Conservation (phyloP, 2,888 invertebrate genomes). For the Atrina japonica region DNA sequence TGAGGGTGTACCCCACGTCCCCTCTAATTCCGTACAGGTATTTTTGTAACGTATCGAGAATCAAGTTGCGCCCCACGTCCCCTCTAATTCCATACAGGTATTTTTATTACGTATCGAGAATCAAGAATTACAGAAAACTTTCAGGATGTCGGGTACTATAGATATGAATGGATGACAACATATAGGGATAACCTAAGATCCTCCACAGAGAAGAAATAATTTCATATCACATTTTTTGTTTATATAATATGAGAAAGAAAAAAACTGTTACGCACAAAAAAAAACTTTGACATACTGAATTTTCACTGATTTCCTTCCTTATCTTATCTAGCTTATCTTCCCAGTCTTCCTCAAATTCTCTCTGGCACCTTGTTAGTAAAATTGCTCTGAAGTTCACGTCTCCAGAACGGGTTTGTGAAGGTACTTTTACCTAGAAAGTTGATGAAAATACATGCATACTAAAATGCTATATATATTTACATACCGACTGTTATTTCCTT, state of each 20-base stretch:
- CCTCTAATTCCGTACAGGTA: too few relatives aligned
- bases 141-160: conserved; percentile 10
- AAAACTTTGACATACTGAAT: conserved; percentile 53
- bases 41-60: too few relatives aligned
- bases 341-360: conserved; percentile 92
- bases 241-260: too few relatives aligned
- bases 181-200: conserved; percentile 33
- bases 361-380: conserved; percentile 92
- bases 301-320: conserved; percentile 70
- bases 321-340: conserved; percentile 81
- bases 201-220: not conserved
- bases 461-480: not conserved
- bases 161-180: not conserved
- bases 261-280: too few relatives aligned
- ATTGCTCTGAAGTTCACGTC: conserved; percentile 88
- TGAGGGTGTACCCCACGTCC: too few relatives aligned
- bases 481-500: too few relatives aligned
- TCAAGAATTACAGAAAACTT: too few relatives aligned
- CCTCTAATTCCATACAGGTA: conserved; percentile 18
- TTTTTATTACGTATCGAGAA: too few relatives aligned
- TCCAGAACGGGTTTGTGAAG: conserved; percentile 78
- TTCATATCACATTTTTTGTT: too few relatives aligned
- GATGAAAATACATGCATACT: not conserved
- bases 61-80: too few relatives aligned
- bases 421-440: conserved; percentile 84